Percentiles rank a stretch among this genome's conserved stretches.
Evolutionary conservation across 2,797 vertebrate species (phyloP).

Genomic region (Gymnothorax reevesii): DNA sequence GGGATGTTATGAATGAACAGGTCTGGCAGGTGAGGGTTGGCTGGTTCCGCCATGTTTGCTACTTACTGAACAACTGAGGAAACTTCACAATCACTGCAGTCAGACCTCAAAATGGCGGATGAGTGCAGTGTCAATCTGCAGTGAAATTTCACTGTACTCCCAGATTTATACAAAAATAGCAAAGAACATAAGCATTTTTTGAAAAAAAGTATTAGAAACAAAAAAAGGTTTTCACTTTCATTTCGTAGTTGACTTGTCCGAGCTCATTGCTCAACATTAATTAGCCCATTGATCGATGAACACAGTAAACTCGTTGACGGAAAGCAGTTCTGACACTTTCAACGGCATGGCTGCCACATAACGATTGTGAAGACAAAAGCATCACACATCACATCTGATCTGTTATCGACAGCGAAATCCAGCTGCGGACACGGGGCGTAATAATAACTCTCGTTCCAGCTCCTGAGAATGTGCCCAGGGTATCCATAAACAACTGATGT

Average conservation of each 20-base stretch:
- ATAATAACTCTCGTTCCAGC: conserved; percentile 49
- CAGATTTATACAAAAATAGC: background rate
- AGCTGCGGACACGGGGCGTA: conserved; percentile 41
- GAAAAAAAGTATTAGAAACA: background rate
- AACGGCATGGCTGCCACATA: conserved; percentile 49
- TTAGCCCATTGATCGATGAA: conserved; percentile 59
- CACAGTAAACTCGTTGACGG: conserved; percentile 57
- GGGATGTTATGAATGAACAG: background rate
- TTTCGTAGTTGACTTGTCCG: background rate
- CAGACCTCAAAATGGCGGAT: background rate
- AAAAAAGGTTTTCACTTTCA: background rate
- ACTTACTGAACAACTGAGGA: background rate
- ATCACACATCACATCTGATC: conserved; percentile 47
- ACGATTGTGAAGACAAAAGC: conserved; percentile 49
- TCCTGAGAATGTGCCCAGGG: conserved; percentile 31
- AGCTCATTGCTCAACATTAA: conserved; percentile 51
- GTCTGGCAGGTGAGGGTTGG: background rate
- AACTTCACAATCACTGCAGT: background rate
- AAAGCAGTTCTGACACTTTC: conserved; percentile 63
- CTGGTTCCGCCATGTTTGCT: background rate
- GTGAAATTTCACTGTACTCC: background rate
- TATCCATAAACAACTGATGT: background rate
- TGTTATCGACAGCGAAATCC: conserved; percentile 44
- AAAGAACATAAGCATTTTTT: background rate
- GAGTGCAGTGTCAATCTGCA: background rate